These are phyloP conservation scores for Agrotis segetum DNA, from an alignment of 2,888 invertebrate genomes.

Conservation along the genomic window DNA sequence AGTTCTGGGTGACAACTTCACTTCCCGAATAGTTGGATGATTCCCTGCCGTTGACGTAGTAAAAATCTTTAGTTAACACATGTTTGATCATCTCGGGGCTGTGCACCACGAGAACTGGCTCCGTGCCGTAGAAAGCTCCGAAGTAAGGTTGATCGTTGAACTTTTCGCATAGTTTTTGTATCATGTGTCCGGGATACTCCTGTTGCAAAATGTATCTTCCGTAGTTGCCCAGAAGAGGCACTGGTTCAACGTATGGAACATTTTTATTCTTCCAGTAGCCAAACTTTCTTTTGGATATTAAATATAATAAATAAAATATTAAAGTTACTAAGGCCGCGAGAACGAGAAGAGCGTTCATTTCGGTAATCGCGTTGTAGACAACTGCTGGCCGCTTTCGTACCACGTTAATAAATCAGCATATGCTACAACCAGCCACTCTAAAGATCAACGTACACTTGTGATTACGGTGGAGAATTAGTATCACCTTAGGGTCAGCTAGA, in stretches of 20 bases:
- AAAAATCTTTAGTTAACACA: conserved; percentile 74
- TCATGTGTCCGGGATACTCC: conserved; percentile 55
- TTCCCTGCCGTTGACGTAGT: conserved; percentile 76
- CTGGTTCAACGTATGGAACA: conserved; percentile 68
- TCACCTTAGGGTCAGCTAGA: neutral
- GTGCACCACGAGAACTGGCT: conserved; percentile 73
- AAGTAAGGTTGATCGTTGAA: conserved; percentile 72
- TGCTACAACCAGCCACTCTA: neutral
- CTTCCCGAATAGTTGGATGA: conserved; percentile 64
- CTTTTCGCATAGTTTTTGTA: conserved; percentile 68
- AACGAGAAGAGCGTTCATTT: conserved; percentile 25
- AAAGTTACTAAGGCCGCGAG: conserved; percentile 16
- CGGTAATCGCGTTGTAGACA: neutral
- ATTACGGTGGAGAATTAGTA: neutral
- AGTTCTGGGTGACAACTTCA: conserved; percentile 68
- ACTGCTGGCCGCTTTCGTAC: conserved; percentile 8
- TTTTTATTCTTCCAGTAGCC: conserved; percentile 73
- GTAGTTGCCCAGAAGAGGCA: conserved; percentile 74
- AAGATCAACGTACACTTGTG: conserved; percentile 1
- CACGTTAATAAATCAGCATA: neutral
- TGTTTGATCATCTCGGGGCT: conserved; percentile 73
- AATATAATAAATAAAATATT: conserved; percentile 33
- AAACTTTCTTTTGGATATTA: conserved; percentile 56
- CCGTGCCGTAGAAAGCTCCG: conserved; percentile 76
- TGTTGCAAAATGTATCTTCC: conserved; percentile 67